These are phyloP conservation scores for Hesperia comma DNA, from an alignment of 2,888 invertebrate genomes.

Conservation along the genomic window DNA sequence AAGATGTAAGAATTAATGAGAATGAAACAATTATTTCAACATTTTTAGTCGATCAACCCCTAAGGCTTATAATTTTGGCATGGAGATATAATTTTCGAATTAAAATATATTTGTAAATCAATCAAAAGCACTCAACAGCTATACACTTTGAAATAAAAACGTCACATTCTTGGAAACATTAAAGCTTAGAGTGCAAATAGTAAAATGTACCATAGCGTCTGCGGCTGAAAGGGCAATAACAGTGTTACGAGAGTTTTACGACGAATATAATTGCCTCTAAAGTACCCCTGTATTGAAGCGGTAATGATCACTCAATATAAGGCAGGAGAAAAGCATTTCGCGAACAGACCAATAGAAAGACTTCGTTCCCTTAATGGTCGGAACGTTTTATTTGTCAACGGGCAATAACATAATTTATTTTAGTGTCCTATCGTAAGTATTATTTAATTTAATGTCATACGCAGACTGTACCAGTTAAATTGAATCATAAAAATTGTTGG, in stretches of 20 bases:
- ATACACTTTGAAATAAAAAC: not conserved
- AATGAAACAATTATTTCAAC: too few species aligned
- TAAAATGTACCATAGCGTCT: conserved; percentile 19
- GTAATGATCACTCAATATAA: conserved; percentile 47
- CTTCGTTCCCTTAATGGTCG: conserved; percentile 58
- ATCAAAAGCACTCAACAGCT: too few species aligned
- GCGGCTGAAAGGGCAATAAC: conserved; percentile 41
- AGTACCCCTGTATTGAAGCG: conserved; percentile 42
- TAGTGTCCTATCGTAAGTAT: conserved; percentile 46
- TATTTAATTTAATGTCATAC: conserved; percentile 41
- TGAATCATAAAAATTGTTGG: too few species aligned
- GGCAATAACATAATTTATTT: conserved; percentile 59
- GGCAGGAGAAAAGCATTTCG: conserved; percentile 38
- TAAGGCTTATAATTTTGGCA: too few species aligned
- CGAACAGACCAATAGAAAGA: conserved; percentile 33
- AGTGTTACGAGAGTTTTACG: conserved; percentile 42
- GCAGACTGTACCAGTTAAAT: conserved; percentile 6
- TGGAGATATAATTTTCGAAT: too few species aligned
- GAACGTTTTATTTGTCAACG: conserved; percentile 68
- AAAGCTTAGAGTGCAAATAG: not conserved
- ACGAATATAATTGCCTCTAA: conserved; percentile 39
- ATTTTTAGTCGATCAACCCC: too few species aligned
- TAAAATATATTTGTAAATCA: too few species aligned
- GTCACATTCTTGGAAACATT: not conserved
- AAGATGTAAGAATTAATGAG: too few species aligned